Evolutionary conservation across 2,888 invertebrate species (phyloP).

Genomic region (Allygus modestus): DNA sequence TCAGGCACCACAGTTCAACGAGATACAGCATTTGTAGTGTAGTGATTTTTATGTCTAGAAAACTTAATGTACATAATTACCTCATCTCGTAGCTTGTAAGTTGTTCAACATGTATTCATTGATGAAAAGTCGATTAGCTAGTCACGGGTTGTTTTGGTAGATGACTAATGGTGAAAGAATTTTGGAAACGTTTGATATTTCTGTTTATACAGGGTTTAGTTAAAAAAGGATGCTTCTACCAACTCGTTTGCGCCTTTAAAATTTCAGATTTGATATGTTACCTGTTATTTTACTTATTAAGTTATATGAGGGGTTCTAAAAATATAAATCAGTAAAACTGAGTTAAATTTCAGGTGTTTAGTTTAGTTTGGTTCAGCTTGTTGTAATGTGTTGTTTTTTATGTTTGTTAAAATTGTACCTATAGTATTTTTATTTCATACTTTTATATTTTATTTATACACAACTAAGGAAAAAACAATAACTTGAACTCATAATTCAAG

Average conservation of each 20-base stretch:
- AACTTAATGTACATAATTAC: background rate
- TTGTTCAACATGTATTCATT: background rate
- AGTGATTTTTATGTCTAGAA: background rate
- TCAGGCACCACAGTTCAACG: background rate
- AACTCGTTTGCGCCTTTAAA: too few relatives aligned
- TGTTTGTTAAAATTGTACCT: too few relatives aligned
- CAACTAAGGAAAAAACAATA: too few relatives aligned
- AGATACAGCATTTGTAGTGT: background rate
- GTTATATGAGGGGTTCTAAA: too few relatives aligned
- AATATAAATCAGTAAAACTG: too few relatives aligned
- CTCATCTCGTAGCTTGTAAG: slow-evolving; percentile 23
- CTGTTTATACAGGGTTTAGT: background rate
- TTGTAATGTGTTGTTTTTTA: too few relatives aligned
- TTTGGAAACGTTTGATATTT: background rate
- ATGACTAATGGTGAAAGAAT: slow-evolving; percentile 2
- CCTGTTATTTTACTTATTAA: background rate
- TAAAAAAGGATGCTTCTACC: too few relatives aligned
- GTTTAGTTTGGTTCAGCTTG: too few relatives aligned
- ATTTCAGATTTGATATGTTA: background rate
- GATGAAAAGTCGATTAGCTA: slow-evolving; percentile 30
- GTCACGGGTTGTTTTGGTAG: slow-evolving; percentile 31
- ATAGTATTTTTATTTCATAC: too few relatives aligned
- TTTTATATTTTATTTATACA: too few relatives aligned
- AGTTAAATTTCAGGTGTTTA: too few relatives aligned
- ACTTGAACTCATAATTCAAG: too few relatives aligned